phyloP scores from a whole-genome alignment of 2,888 invertebrate species.

The Mayetiola destructor region DNA sequence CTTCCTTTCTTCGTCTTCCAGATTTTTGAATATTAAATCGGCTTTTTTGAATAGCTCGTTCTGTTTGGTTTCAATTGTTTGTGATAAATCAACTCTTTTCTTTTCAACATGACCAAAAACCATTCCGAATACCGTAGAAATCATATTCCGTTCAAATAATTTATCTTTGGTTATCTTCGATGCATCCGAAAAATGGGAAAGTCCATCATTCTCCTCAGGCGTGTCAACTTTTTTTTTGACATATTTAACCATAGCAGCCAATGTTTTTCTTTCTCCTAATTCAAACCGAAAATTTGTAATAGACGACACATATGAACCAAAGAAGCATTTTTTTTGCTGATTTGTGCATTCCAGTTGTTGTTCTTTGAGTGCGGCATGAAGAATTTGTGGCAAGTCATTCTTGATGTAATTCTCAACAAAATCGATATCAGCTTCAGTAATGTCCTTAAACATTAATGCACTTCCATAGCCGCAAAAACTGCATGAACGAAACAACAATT shows the following conservation, averaged over 20 bases:
- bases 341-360: background rate
- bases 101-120: background rate
- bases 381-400: background rate
- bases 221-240: background rate
- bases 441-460: background rate
- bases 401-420: background rate
- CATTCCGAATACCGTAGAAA: background rate
- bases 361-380: background rate
- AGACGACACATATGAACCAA: background rate
- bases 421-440: background rate
- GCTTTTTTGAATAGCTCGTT: background rate
- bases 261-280: background rate
- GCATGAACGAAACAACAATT: background rate
- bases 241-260: background rate
- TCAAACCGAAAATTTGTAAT: background rate
- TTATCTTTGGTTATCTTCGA: background rate
- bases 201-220: background rate
- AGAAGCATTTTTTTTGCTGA: background rate
- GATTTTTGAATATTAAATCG: background rate
- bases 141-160: background rate
- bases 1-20: background rate
- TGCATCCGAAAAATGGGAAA: background rate
- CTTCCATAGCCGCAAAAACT: background rate
- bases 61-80: background rate
- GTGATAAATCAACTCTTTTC: background rate